Evolutionary conservation across 2,113 vertebrate species (phyloP), one percentile per base, ranked within the genome.

Genomic region (Triplophysa rosa): DNA sequence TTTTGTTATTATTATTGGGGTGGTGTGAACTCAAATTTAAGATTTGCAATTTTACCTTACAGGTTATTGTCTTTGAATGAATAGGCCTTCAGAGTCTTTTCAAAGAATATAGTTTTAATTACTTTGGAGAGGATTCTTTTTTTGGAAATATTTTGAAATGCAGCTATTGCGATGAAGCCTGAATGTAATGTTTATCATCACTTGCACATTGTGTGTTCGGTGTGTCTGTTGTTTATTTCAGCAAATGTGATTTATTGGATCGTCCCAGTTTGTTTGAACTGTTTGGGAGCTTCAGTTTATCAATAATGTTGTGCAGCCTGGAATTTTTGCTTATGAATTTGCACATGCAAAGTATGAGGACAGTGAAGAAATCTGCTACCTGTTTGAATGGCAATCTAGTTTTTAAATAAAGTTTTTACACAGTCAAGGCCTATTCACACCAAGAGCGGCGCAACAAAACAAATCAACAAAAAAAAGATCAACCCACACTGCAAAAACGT

Each of bases 221-320:
- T n/a, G n/a, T n/a, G 12, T 54, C 52, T 54, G 17, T 56, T 19
- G 52, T 7, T n/a, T 9, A n/a, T n/a, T 19, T 58, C 7, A 9
- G 19, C 9, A 9, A 58, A 10, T 9, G 9, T 58, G 17, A n/a
- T 58, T 17, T 58, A 62, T 24, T 74, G 33, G 56, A 61, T 40
- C 42, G 56, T 45, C 58, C 29, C 19, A 40, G 61, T 61, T 73
- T 61, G 71, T 5, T 11, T 3, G 52, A 29, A 29, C 29, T 40
- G 19, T 61, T 10, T 33, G 37, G 12, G 33, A 45, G 19, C 9
- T 56, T 59, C 1, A 74, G 23, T 21, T 56, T 16, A 58, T 8
- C 29, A 49, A 70, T 33, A 26, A 58, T 71, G 54, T 73, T 72
- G 23, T 45, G 68, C 45, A 71, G 66, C 40, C 26, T 23, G n/a